phyloP scores from a whole-genome alignment of 2,888 invertebrate genomes.

The Hyalella azteca region DNA sequence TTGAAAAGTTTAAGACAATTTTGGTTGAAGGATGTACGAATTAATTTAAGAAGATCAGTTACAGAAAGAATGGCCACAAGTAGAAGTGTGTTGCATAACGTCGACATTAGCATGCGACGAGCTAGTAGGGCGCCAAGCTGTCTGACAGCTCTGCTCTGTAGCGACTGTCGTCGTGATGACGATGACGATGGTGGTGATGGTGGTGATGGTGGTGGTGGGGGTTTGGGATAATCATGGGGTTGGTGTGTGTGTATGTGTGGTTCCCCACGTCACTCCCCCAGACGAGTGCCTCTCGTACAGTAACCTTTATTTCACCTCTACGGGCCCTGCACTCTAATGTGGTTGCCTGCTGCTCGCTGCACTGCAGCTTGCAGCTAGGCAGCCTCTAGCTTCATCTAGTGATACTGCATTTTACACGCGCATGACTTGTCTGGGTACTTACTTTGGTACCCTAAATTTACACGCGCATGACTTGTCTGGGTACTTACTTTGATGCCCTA shows the following conservation, averaged over 20 bases:
- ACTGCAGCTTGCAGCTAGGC: too few species aligned
- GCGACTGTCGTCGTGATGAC: background rate
- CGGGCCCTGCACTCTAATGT: background rate
- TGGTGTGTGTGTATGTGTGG: background rate
- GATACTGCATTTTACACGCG: too few species aligned
- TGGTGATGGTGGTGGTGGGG: background rate
- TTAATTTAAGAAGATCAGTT: too few species aligned
- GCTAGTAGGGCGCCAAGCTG: background rate
- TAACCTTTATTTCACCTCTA: conserved; percentile 33
- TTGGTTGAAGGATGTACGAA: too few species aligned
- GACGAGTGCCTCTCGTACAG: background rate
- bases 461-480: too few species aligned
- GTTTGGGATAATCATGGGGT: conserved; percentile 8
- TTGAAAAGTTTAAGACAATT: too few species aligned
- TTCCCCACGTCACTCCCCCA: background rate
- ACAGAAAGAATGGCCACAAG: too few species aligned
- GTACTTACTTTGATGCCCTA: too few species aligned
- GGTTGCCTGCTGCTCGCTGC: too few species aligned
- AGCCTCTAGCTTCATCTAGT: too few species aligned
- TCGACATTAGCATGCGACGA: background rate
- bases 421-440: too few species aligned
- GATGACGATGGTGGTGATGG: background rate
- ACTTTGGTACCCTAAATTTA: too few species aligned
- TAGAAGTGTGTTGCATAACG: background rate
- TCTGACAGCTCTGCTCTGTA: conserved; percentile 16